phyloP scores from a whole-genome alignment of 2,888 invertebrate genomes.

The Lycia hirtaria region DNA sequence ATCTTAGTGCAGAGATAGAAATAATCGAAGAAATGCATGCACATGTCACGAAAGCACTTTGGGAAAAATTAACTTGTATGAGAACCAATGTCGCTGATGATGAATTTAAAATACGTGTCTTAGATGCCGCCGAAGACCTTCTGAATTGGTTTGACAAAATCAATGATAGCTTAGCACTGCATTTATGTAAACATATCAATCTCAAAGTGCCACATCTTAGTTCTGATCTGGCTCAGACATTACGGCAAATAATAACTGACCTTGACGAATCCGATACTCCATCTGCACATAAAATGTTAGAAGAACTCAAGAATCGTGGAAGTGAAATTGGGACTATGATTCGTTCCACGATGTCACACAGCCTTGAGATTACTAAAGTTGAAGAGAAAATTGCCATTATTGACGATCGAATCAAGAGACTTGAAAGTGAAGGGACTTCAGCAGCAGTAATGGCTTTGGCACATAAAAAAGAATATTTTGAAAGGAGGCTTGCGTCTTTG shows the following conservation, averaged over 20 bases:
- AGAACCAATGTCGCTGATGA: constrained; percentile 52
- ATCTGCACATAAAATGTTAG: constrained; percentile 53
- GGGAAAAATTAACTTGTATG: constrained; percentile 65
- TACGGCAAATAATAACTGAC: constrained; percentile 70
- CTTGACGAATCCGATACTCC: constrained; percentile 53
- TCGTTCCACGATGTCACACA: constrained; percentile 59
- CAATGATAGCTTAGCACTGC: constrained; percentile 62
- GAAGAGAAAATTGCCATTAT: constrained; percentile 65
- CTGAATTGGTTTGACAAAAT: constrained; percentile 73
- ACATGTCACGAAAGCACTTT: constrained; percentile 56
- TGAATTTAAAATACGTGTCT: constrained; percentile 60
- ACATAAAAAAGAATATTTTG: constrained; percentile 68
- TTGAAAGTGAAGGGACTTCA: constrained; percentile 60
- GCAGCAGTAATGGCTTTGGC: constrained; percentile 68
- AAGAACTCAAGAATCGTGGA: constrained; percentile 62
- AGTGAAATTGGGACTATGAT: constrained; percentile 64
- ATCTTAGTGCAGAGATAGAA: constrained; percentile 69
- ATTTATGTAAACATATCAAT: constrained; percentile 63
- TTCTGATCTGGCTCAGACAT: constrained; percentile 65
- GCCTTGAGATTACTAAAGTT: constrained; percentile 70
- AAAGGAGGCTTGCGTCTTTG: constrained; percentile 59
- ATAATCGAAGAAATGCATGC: constrained; percentile 77
- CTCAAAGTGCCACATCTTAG: constrained; percentile 57
- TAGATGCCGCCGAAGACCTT: constrained; percentile 58
- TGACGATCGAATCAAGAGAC: constrained; percentile 63